Percentiles rank a stretch among this genome's conserved stretches.
These are phyloP conservation scores for Erpobdella octoculata DNA, from an alignment of 2,888 invertebrate species.

Conservation along the genomic window DNA sequence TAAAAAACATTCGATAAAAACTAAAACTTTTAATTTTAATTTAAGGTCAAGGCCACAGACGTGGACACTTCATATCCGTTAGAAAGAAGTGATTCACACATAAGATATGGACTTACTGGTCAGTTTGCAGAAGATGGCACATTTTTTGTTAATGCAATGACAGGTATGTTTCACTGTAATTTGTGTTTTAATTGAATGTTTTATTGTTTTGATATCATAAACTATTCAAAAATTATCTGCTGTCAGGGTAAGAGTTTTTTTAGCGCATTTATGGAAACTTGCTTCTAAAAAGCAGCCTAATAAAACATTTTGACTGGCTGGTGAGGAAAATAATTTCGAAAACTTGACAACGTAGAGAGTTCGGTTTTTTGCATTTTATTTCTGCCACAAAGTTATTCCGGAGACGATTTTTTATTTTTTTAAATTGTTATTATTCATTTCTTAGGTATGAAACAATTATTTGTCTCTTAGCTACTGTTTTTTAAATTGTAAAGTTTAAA, in stretches of 20 bases:
- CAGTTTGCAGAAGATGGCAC: constrained; percentile 38
- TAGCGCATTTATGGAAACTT: not conserved
- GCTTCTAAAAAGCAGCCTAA: not conserved
- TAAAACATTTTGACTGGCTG: not conserved
- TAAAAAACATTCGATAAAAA: too few species aligned
- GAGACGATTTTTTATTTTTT: too few species aligned
- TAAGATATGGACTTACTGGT: constrained; percentile 64
- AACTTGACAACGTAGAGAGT: too few species aligned
- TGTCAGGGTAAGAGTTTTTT: not conserved
- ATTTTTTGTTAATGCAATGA: constrained; percentile 62
- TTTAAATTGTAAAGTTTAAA: too few species aligned
- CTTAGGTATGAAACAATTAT: too few species aligned
- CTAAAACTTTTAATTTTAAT: too few species aligned
- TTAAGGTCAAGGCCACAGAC: constrained; percentile 17
- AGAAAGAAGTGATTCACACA: constrained; percentile 88
- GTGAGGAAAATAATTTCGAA: not conserved
- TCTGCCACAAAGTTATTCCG: too few species aligned
- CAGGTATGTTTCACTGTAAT: constrained; percentile 54
- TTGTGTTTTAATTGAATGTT: too few species aligned
- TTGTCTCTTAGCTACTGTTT: too few species aligned
- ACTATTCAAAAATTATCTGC: not conserved
- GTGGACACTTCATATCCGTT: constrained; percentile 67
- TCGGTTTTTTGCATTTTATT: too few species aligned
- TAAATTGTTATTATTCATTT: not conserved
- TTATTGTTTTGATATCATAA: not conserved